Evolutionary conservation across 2,797 vertebrate genomes (phyloP).

Genomic region (Molossus molossus): DNA sequence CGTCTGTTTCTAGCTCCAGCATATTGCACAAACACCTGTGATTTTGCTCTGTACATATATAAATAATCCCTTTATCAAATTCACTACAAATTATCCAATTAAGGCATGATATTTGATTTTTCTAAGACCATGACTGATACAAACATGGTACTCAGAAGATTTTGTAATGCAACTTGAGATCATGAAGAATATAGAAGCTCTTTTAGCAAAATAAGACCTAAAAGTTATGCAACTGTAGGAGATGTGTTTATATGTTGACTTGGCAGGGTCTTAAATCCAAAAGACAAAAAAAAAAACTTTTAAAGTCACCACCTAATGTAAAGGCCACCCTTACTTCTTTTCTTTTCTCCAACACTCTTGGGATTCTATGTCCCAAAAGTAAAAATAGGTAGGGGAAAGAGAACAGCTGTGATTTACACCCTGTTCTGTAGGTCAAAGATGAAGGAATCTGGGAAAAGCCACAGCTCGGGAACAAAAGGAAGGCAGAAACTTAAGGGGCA

Average conservation of each 20-base stretch:
- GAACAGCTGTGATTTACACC: background rate
- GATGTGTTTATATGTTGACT: background rate
- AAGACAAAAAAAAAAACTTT: background rate
- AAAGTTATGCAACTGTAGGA: background rate
- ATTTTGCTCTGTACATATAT: background rate
- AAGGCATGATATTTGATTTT: background rate
- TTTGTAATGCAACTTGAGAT: conserved; percentile 4
- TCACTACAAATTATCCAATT: background rate
- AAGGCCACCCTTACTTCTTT: background rate
- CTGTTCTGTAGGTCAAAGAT: background rate
- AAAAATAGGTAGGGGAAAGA: background rate
- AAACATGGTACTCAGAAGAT: background rate
- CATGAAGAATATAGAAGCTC: background rate
- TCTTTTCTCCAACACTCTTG: background rate
- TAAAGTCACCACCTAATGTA: background rate
- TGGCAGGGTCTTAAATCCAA: background rate
- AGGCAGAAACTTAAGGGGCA: background rate
- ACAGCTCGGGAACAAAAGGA: background rate
- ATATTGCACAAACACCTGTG: background rate
- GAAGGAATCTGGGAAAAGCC: background rate
- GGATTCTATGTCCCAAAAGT: background rate
- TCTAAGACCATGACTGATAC: background rate
- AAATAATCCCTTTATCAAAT: background rate
- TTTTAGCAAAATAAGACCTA: conserved; percentile 12
- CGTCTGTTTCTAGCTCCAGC: background rate